Evolutionary conservation across 1,140 invertebrate species (phyloP).

Genomic region (Sminthurides bifidus): DNA sequence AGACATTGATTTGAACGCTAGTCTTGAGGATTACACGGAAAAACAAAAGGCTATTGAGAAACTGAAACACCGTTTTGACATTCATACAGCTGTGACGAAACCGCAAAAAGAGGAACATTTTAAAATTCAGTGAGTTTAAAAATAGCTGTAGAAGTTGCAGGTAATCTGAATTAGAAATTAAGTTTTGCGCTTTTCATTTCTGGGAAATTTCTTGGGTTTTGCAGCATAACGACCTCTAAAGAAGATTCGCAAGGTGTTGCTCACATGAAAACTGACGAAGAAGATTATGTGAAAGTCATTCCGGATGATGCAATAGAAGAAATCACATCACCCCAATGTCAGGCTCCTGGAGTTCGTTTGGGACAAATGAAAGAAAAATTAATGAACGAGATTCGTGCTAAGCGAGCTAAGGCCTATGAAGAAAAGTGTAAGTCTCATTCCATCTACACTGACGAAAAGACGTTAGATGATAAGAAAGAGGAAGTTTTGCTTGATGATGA

Average conservation of each 20-base stretch:
- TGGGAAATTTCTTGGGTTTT: not conserved
- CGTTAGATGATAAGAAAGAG: conserved; percentile 36
- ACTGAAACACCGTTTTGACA: conserved; percentile 45
- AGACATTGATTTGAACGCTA: not conserved
- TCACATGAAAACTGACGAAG: conserved; percentile 25
- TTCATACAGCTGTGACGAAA: conserved; percentile 44
- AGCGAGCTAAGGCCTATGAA: conserved; percentile 50
- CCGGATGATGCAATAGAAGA: conserved; percentile 10
- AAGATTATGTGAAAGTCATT: conserved; percentile 25
- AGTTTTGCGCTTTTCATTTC: not conserved
- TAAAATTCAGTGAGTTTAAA: conserved; percentile 16
- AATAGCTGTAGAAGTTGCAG: not conserved
- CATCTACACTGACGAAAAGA: conserved; percentile 37
- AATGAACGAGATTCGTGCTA: conserved; percentile 48
- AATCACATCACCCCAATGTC: not conserved
- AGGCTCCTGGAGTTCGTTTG: conserved; percentile 46
- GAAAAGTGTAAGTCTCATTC: conserved; percentile 41
- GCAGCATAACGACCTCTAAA: conserved; percentile 32
- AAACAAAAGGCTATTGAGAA: conserved; percentile 10
- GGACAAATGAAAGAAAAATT: conserved; percentile 49
- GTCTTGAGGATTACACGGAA: not conserved
- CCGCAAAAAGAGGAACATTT: conserved; percentile 34
- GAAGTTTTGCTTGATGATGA: conserved; percentile 35
- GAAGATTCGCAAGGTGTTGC: conserved; percentile 34
- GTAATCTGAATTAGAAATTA: not conserved